Evolutionary conservation across 2,113 vertebrate species (phyloP), one percentile per base, ranked within the genome.

Genomic region (Poeciliopsis occidentalis): DNA sequence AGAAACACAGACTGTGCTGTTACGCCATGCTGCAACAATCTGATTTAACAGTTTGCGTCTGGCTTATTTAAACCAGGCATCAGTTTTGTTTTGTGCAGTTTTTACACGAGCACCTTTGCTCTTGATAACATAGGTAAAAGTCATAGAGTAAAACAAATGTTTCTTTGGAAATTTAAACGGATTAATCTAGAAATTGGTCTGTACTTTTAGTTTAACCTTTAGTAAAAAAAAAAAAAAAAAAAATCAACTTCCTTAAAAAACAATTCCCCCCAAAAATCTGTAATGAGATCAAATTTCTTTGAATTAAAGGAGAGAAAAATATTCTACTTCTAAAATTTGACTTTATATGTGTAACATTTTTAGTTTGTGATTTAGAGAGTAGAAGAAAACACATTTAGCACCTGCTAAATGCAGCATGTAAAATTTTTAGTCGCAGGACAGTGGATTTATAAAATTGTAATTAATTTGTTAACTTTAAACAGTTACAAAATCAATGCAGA

Each of bases 11-110:
- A 65, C 57, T 34, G 77, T 29, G 47, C 74, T 47, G 67, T 89
- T 90, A 91, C 86, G 76, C 86, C 85, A 86, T 88, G 81, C 82
- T 70, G 66, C 85, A 92, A 92, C 90, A 67, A 91, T 94, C 86
- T 90, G 80, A 91, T 88, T 79, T 78, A 91, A 90, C 90, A 87
- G 80, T 80, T 88, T 92, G 89, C 83, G 86, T 83, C 81, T 65
- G 72, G 79, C 68, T 83, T 87, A 76, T 91, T 93, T 90, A 92
- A 91, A 87, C 86, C 57, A 91, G 87, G 89, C 80, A 26, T 57
- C 77, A 65, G 65, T 81, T 57, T 10, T 10, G 51, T 47, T 47
- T 47, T 47, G 44, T 47, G 51, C 8, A 57, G 8, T 57, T 7
- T 57, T 57, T 11, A 57, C 8, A 57, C 8, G 22, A 57, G 51